Percentiles rank a stretch among this genome's conserved stretches.
phyloP scores from a whole-genome alignment of 1,140 invertebrate genomes.

The Acromyrmex echinatior region DNA sequence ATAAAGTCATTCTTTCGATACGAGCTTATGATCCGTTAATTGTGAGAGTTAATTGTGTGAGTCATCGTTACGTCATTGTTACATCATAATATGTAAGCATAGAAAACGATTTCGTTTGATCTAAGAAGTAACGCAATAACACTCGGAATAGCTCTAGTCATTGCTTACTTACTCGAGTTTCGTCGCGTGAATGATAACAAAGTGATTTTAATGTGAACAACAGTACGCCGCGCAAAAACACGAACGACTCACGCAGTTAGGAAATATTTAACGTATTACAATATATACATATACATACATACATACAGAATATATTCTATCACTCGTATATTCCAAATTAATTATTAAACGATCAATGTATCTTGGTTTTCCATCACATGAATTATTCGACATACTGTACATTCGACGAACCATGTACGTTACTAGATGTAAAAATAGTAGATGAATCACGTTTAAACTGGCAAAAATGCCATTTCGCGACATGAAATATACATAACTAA shows the following conservation, averaged over 20 bases:
- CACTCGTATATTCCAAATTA: constrained; percentile 4
- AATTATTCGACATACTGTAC: neutral
- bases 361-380: constrained; percentile 4
- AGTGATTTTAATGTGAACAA: constrained; percentile 11
- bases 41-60: neutral
- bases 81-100: neutral
- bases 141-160: neutral
- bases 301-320: neutral
- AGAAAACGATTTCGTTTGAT: neutral
- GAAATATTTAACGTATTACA: constrained; percentile 15
- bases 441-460: neutral
- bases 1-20: constrained; percentile 12
- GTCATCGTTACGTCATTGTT: neutral
- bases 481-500: neutral
- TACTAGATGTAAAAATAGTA: constrained; percentile 14
- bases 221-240: neutral
- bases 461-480: neutral
- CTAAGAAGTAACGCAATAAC: neutral
- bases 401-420: neutral
- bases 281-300: neutral
- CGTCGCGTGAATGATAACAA: neutral
- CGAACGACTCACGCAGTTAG: neutral
- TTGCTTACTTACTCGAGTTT: neutral
- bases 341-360: constrained; percentile 6
- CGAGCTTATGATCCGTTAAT: neutral